phyloP scores from a whole-genome alignment of 2,888 invertebrate species.

The Syrista parreyssii region DNA sequence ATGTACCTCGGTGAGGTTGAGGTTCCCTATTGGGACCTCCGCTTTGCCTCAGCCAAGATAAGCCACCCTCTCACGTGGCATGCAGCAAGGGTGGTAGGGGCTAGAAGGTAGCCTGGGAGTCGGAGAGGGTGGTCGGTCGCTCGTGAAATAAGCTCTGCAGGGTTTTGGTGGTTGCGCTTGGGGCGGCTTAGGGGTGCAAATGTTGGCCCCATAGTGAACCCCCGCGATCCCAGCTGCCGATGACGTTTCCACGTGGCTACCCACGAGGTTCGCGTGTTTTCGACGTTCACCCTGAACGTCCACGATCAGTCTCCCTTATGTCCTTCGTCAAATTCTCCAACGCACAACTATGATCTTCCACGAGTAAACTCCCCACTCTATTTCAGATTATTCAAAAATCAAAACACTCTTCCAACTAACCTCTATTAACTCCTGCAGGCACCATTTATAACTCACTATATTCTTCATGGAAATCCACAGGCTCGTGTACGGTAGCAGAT shows the following conservation, averaged over 20 bases:
- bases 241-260: slow-evolving; percentile 65
- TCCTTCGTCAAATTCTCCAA: background rate
- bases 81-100: slow-evolving; percentile 25
- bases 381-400: too few relatives aligned
- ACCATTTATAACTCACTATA: too few relatives aligned
- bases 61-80: slow-evolving; percentile 44
- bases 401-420: too few relatives aligned
- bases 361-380: too few relatives aligned
- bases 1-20: slow-evolving; percentile 10
- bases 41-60: slow-evolving; percentile 53
- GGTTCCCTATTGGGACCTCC: slow-evolving; percentile 43
- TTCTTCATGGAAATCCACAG: too few relatives aligned
- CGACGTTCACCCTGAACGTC: slow-evolving; percentile 50
- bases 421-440: too few relatives aligned
- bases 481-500: background rate
- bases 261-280: slow-evolving; percentile 65
- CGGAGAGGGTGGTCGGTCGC: slow-evolving; percentile 53
- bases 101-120: slow-evolving; percentile 18
- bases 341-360: too few relatives aligned
- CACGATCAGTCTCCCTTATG: slow-evolving; percentile 49
- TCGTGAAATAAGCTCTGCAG: slow-evolving; percentile 64
- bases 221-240: slow-evolving; percentile 59
- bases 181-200: slow-evolving; percentile 55
- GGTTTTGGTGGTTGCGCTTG: slow-evolving; percentile 63
- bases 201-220: slow-evolving; percentile 34